These are phyloP conservation scores for Aphelinus atriplicis DNA, from an alignment of 1,140 invertebrate genomes.

Conservation along the genomic window DNA sequence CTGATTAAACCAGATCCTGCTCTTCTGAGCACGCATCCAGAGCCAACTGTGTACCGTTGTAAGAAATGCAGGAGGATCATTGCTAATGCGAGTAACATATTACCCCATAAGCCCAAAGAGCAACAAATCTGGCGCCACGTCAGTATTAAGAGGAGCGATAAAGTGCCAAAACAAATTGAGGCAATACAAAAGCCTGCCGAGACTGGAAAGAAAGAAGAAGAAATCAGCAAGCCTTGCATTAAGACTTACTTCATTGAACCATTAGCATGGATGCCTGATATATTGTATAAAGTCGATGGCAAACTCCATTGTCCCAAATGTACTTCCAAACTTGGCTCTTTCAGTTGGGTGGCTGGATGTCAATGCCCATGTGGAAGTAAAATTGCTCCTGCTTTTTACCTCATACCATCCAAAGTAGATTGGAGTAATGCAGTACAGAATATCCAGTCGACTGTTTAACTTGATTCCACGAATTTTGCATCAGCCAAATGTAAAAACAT, in stretches of 20 bases:
- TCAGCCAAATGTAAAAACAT: slow-evolving; percentile 13
- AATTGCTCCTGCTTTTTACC: slow-evolving; percentile 86
- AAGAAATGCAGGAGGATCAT: slow-evolving; percentile 81
- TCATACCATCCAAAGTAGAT: slow-evolving; percentile 87
- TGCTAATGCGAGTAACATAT: slow-evolving; percentile 80
- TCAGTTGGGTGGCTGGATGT: slow-evolving; percentile 83
- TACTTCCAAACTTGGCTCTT: slow-evolving; percentile 80
- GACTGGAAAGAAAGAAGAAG: slow-evolving; percentile 44
- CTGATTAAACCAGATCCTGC: slow-evolving; percentile 83
- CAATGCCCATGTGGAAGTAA: slow-evolving; percentile 86
- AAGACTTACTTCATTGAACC: slow-evolving; percentile 85
- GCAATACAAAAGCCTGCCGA: slow-evolving; percentile 49
- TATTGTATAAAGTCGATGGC: slow-evolving; percentile 75
- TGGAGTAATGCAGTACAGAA: slow-evolving; percentile 88
- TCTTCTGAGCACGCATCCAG: slow-evolving; percentile 77
- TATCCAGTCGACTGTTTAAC: slow-evolving; percentile 81
- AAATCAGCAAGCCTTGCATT: slow-evolving; percentile 66
- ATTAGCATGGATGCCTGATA: slow-evolving; percentile 82
- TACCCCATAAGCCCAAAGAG: slow-evolving; percentile 73
- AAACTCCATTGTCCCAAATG: slow-evolving; percentile 88
- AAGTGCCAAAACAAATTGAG: slow-evolving; percentile 46
- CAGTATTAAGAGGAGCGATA: slow-evolving; percentile 52
- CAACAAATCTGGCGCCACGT: slow-evolving; percentile 65
- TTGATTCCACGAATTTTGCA: slow-evolving; percentile 27
- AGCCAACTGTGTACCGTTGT: slow-evolving; percentile 77